Evolutionary conservation across 2,888 invertebrate genomes (phyloP).

Genomic region (Augochlorella aurata): DNA sequence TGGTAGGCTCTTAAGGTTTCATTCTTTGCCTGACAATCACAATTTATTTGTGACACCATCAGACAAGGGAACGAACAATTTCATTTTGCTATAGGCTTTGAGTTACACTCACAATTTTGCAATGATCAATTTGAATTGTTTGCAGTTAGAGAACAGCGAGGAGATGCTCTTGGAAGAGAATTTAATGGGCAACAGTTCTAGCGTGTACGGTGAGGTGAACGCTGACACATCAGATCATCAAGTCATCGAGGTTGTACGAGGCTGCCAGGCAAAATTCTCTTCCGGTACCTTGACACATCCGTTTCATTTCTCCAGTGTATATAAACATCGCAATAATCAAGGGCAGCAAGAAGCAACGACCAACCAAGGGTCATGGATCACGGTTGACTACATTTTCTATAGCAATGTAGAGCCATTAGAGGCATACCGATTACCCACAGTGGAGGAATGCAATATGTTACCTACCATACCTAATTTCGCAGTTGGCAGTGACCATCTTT

Average conservation of each 20-base stretch:
- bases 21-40: too few relatives aligned
- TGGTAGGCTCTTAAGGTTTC: constrained; percentile 57
- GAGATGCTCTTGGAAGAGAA: not conserved
- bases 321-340: constrained; percentile 83
- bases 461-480: constrained; percentile 88
- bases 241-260: constrained; percentile 70
- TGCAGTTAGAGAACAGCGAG: constrained; percentile 70
- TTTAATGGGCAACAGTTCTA: constrained; percentile 11
- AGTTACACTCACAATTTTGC: not conserved
- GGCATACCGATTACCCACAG: constrained; percentile 86
- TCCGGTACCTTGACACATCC: constrained; percentile 86
- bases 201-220: constrained; percentile 54
- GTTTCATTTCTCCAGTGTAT: constrained; percentile 88
- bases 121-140: constrained; percentile 14
- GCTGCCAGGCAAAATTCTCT: constrained; percentile 82
- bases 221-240: constrained; percentile 63
- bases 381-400: constrained; percentile 96
- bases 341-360: constrained; percentile 87
- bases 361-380: constrained; percentile 88
- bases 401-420: constrained; percentile 83
- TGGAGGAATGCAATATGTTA: constrained; percentile 83
- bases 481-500: constrained; percentile 93
- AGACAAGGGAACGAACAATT: not conserved
- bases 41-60: not conserved
- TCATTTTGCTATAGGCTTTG: not conserved